Conservation (phyloP, 2,113 vertebrate genomes). For the Larimichthys crocea region DNA sequence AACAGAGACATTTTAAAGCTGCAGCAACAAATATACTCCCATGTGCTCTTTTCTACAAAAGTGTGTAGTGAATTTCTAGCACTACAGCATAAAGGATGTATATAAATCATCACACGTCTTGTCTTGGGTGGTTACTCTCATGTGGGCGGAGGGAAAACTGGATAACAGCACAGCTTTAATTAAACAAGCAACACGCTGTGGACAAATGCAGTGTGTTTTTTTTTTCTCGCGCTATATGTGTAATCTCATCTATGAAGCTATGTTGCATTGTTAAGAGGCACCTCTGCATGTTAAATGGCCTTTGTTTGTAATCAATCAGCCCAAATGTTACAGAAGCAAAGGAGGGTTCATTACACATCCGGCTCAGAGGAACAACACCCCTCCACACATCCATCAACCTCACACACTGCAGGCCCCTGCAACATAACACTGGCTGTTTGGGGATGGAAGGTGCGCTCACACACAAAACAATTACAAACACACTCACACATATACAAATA, state of each 20-base stretch:
- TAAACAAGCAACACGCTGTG: slow-evolving; percentile 30
- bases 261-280: slow-evolving; percentile 66
- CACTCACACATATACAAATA: slow-evolving; percentile 22
- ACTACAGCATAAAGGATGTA: not conserved
- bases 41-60: not conserved
- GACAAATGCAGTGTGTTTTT: slow-evolving; percentile 33
- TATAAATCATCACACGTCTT: slow-evolving; percentile 18
- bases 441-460: slow-evolving; percentile 14
- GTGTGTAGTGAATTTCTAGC: not conserved
- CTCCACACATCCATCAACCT: slow-evolving; percentile 73
- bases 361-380: slow-evolving; percentile 61
- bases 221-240: slow-evolving; percentile 31
- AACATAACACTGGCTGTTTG: slow-evolving; percentile 37
- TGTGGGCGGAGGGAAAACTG: slow-evolving; percentile 28
- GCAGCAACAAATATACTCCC: slow-evolving; percentile 6
- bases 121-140: slow-evolving; percentile 13
- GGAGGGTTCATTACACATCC: slow-evolving; percentile 78
- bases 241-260: slow-evolving; percentile 49
- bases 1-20: slow-evolving; percentile 23
- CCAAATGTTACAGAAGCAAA: slow-evolving; percentile 71
- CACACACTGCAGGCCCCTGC: slow-evolving; percentile 28
- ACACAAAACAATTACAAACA: slow-evolving; percentile 30
- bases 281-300: slow-evolving; percentile 67
- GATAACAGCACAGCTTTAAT: slow-evolving; percentile 44
- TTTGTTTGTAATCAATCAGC: slow-evolving; percentile 80